A percentile compares a stretch with the other conserved stretches of the same genome.
Conservation (phyloP, 1,140 invertebrate species). For the Pemphigus obesinymphae region DNA sequence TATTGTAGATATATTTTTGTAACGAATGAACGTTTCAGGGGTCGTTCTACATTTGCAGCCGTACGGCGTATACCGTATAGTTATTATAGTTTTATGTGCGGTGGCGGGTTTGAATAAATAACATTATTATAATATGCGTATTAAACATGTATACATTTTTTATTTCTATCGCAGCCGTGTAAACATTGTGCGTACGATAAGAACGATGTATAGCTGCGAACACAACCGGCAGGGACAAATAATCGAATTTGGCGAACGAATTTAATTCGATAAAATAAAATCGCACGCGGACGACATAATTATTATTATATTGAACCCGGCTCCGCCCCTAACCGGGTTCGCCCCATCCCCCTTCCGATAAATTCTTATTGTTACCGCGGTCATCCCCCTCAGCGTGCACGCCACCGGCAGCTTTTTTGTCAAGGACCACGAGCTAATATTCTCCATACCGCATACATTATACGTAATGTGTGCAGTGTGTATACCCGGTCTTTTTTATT, state of each 20-base stretch:
- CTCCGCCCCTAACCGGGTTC: neutral
- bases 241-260: neutral
- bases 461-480: too few species aligned
- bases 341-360: neutral
- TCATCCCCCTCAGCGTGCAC: too few species aligned
- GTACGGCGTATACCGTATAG: too few species aligned
- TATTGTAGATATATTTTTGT: neutral
- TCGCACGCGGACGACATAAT: too few species aligned
- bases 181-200: too few species aligned
- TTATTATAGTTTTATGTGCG: neutral
- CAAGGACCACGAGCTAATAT: conserved; percentile 7
- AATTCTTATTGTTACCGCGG: neutral
- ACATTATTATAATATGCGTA: too few species aligned
- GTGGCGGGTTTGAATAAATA: neutral
- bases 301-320: neutral
- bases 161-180: too few species aligned
- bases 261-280: neutral
- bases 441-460: neutral
- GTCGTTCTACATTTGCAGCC: too few species aligned
- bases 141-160: too few species aligned
- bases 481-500: conserved; percentile 2
- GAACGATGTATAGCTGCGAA: too few species aligned
- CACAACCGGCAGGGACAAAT: too few species aligned
- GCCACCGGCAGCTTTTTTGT: neutral
- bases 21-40: too few species aligned